Evolutionary conservation across 1,140 invertebrate species (phyloP).

Genomic region (Apis laboriosa): DNA sequence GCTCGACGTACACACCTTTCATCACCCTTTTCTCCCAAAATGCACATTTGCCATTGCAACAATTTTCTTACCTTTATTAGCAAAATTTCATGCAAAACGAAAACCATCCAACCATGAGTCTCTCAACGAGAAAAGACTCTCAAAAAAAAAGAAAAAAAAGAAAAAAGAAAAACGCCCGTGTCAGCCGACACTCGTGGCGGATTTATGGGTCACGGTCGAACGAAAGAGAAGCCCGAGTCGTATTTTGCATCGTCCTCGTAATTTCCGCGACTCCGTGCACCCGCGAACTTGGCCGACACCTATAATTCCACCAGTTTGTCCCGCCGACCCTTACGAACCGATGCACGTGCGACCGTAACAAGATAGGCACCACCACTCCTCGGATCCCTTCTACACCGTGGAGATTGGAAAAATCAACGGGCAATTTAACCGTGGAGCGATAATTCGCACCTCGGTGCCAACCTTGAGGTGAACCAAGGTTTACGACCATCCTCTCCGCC

Average conservation of each 20-base stretch:
- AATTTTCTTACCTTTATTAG: no score
- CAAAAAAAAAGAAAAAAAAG: no score
- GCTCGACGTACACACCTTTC: no score
- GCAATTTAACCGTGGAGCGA: slow-evolving; percentile 47
- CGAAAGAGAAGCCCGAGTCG: slow-evolving; percentile 33
- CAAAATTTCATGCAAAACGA: no score
- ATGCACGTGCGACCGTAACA: slow-evolving; percentile 35
- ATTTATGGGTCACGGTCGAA: slow-evolving; percentile 50
- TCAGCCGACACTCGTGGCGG: neutral
- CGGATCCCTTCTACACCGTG: neutral
- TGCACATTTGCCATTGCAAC: no score
- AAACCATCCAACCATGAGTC: no score
- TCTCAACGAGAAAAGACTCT: no score
- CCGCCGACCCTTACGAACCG: slow-evolving; percentile 22
- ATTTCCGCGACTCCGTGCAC: slow-evolving; percentile 47
- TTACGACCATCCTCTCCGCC: slow-evolving; percentile 17
- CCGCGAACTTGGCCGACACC: slow-evolving; percentile 12
- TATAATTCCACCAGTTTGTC: slow-evolving; percentile 28
- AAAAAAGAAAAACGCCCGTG: neutral
- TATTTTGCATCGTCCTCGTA: slow-evolving; percentile 44
- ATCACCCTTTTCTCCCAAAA: no score
- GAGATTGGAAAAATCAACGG: slow-evolving; percentile 34
- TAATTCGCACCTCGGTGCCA: slow-evolving; percentile 50
- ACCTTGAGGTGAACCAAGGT: slow-evolving; percentile 43
- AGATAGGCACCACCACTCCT: slow-evolving; percentile 21